phyloP scores from a whole-genome alignment of 2,113 vertebrate genomes.

The Eclectus roratus region DNA sequence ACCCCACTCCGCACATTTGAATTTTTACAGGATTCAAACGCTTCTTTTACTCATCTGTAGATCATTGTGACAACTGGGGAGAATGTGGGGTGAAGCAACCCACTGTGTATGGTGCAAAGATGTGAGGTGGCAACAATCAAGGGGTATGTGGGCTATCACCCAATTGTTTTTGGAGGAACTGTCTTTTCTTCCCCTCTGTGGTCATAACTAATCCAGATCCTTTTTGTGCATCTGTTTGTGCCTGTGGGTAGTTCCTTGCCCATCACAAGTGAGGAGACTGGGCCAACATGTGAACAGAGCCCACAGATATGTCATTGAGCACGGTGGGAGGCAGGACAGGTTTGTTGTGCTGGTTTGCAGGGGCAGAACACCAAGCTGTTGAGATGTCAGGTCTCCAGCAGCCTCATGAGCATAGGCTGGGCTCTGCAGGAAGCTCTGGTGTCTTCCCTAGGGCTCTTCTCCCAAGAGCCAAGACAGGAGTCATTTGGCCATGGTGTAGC shows the following conservation, averaged over 20 bases:
- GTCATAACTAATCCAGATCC: not conserved
- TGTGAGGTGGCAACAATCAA: not conserved
- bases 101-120: not conserved
- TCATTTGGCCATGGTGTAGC: not conserved
- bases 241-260: not conserved
- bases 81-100: not conserved
- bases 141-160: not conserved
- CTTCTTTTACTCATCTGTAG: not conserved
- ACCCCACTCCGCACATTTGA: accelerated
- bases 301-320: not conserved
- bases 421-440: not conserved
- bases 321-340: not conserved
- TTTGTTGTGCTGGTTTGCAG: not conserved
- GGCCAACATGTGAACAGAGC: not conserved
- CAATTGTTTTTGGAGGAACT: not conserved
- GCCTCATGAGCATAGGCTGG: not conserved
- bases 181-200: not conserved
- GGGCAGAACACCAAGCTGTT: accelerated
- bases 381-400: not conserved
- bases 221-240: not conserved
- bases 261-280: accelerated
- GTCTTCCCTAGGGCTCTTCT: not conserved
- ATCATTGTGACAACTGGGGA: not conserved
- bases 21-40: not conserved
- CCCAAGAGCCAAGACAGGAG: not conserved